These are phyloP conservation scores for Heliconius sara DNA, from an alignment of 2,888 invertebrate genomes.

Conservation along the genomic window DNA sequence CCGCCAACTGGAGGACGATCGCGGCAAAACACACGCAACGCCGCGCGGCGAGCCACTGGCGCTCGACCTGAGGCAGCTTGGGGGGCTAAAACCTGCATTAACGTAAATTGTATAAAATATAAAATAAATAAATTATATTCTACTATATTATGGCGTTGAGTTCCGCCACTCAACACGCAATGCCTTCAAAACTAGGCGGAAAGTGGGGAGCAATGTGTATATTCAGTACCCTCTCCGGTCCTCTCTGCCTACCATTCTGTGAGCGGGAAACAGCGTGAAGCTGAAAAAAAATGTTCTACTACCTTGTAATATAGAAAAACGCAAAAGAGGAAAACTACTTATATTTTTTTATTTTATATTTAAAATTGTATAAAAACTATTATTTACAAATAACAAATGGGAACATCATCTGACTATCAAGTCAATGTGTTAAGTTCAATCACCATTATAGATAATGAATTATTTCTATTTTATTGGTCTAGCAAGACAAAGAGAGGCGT, in stretches of 20 bases:
- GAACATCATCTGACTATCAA: not conserved
- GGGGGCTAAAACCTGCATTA: conserved; percentile 74
- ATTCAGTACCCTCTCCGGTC: no score
- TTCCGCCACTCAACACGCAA: no score
- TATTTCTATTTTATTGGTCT: not conserved
- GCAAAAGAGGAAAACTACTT: not conserved
- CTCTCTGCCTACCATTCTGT: no score
- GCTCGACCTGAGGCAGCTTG: conserved; percentile 87
- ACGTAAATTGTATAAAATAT: not conserved
- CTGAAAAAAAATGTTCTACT: no score
- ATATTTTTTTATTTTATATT: no score
- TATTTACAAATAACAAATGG: not conserved
- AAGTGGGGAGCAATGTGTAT: no score
- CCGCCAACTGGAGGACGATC: conserved; percentile 99
- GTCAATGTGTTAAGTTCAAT: not conserved
- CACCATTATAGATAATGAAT: not conserved
- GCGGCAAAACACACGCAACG: conserved; percentile 96
- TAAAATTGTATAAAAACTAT: no score
- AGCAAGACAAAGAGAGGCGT: not conserved
- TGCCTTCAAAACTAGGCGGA: no score
- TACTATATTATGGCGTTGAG: no score
- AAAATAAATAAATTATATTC: no score
- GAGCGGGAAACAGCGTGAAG: no score
- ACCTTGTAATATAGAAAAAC: no score
- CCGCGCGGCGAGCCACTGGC: conserved; percentile 95